phyloP scores from a whole-genome alignment of 2,888 invertebrate species.

The Chromoteleia sp. region DNA sequence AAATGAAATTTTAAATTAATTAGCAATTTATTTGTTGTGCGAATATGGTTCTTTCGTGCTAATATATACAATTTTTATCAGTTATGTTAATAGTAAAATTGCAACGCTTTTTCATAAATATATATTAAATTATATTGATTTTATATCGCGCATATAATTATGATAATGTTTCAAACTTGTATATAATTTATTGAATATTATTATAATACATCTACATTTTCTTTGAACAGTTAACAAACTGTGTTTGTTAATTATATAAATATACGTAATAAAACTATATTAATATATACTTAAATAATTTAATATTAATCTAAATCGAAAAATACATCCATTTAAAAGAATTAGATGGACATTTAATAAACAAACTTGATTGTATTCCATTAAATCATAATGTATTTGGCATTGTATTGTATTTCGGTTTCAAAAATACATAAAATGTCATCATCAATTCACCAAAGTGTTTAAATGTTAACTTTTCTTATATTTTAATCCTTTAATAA shows the following conservation, averaged over 20 bases:
- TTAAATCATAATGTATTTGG: conserved; percentile 43
- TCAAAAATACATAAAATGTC: conserved; percentile 46
- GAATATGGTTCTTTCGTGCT: not conserved
- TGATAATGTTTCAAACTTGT: conserved; percentile 35
- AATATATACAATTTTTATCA: not conserved
- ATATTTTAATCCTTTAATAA: not conserved
- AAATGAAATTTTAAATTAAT: not conserved
- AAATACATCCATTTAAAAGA: conserved; percentile 18
- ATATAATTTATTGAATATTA: conserved; percentile 53
- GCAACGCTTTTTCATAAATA: conserved; percentile 21
- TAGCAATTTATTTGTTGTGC: not conserved
- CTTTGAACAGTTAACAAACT: conserved; percentile 43
- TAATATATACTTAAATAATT: conserved; percentile 50
- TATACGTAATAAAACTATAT: conserved; percentile 59
- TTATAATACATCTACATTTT: conserved; percentile 25
- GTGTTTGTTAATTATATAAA: conserved; percentile 58
- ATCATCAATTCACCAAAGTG: not conserved
- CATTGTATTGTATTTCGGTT: conserved; percentile 45
- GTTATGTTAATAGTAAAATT: not conserved
- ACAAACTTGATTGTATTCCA: conserved; percentile 31
- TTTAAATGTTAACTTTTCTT: not conserved
- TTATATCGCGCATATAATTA: conserved; percentile 42
- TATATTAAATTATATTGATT: conserved; percentile 36
- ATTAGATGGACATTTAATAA: conserved; percentile 2
- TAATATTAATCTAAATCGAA: conserved; percentile 41